phyloP scores from a whole-genome alignment of 2,113 vertebrate genomes.

The Isichthys henryi region DNA sequence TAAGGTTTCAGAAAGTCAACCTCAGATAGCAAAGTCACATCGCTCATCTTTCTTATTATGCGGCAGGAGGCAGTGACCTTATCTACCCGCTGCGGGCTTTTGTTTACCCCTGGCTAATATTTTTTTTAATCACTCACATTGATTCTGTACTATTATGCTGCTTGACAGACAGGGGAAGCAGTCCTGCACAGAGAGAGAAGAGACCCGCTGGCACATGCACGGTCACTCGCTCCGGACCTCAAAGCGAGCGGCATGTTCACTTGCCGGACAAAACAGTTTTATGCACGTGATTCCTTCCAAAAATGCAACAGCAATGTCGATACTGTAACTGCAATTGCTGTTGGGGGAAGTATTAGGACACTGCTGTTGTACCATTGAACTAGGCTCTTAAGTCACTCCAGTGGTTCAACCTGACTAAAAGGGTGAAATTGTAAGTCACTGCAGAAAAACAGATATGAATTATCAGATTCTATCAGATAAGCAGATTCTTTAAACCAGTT shows the following conservation, averaged over 20 bases:
- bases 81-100: conserved; percentile 38
- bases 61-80: conserved; percentile 26
- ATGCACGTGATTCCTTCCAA: not conserved
- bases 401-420: not conserved
- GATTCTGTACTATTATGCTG: conserved; percentile 49
- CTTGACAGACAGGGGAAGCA: conserved; percentile 19
- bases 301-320: not conserved
- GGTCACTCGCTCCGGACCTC: not conserved
- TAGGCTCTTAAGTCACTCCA: not conserved
- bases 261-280: not conserved
- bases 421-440: not conserved
- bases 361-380: not conserved
- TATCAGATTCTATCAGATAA: too few species aligned
- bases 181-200: not conserved
- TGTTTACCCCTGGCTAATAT: conserved; percentile 46
- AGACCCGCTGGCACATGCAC: not conserved
- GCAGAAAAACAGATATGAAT: not conserved
- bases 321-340: not conserved
- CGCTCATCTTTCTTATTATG: conserved; percentile 26
- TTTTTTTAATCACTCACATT: conserved; percentile 44
- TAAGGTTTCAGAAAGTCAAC: conserved; percentile 5
- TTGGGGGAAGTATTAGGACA: not conserved
- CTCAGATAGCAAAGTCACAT: conserved; percentile 31
- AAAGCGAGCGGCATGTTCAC: not conserved
- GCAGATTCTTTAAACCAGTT: not conserved